phyloP scores from a whole-genome alignment of 2,113 vertebrate species.

The Centropus unirufus region DNA sequence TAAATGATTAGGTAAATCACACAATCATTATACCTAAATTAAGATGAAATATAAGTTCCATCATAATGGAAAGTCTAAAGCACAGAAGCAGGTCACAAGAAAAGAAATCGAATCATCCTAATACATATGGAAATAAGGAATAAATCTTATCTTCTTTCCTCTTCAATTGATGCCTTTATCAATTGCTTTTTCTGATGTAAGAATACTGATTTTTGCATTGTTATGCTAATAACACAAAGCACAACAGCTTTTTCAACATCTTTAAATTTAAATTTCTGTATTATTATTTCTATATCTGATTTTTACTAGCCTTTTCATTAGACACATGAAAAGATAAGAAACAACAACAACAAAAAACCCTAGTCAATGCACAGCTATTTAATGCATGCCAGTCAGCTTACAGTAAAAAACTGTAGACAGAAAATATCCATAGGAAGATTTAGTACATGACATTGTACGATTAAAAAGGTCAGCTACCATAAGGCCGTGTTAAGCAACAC shows the following conservation, averaged over 20 bases:
- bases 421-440: not conserved
- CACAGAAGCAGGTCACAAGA: not conserved
- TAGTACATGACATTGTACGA: not conserved
- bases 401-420: not conserved
- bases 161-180: fast-evolving
- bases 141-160: not conserved
- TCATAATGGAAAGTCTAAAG: not conserved
- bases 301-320: not conserved
- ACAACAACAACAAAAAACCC: not conserved
- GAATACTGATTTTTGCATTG: not conserved
- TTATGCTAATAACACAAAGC: not conserved
- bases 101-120: not conserved
- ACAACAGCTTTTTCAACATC: not conserved
- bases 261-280: not conserved
- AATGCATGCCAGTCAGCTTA: not conserved
- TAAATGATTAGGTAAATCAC: not conserved
- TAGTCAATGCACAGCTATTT: not conserved
- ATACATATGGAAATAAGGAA: not conserved
- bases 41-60: not conserved
- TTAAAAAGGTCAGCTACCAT: not conserved
- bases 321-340: not conserved
- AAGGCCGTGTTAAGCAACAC: not conserved
- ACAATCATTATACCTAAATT: not conserved
- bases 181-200: not conserved
- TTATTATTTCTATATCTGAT: not conserved